Evolutionary conservation across 2,888 invertebrate genomes (phyloP), one percentile per base, ranked within the genome.

Genomic region (Keiferia lycopersicella): DNA sequence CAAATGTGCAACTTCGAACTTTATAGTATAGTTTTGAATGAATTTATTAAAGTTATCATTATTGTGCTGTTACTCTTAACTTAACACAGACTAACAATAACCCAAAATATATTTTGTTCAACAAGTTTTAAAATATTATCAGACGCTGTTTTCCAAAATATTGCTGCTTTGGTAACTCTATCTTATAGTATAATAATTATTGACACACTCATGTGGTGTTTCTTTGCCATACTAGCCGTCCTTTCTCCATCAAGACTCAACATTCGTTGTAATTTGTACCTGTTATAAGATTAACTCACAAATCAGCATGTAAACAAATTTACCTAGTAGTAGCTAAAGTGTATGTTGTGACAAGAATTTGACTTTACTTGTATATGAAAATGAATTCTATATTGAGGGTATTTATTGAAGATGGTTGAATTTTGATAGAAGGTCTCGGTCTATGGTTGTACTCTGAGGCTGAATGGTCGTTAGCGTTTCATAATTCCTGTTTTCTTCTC

Each of bases 1-100:
- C 74, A 76, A 79, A 78, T 76, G 80, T 80, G 80, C 78, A 63
- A 77, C 65, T 71, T 74, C 68, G 68, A 75, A 72, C 73, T 69
- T 74, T 64, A 69, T 64, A 66, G 26, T 64, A n/a, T n/a, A n/a
- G n/a, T 62, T 63, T 61, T 65, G 56, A 67, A 70, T 73, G 70
- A 66, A 69, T 69, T 70, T 70, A 64, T 69, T 71, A 72, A 67
- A 68, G 63, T 71, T 72, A 56, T 56, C 69, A 65, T 67, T 69
- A 69, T 70, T 65, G 68, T 68, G 67, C 66, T 60, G 66, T 64
- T 63, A 57, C 48, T 63, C 63, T 63, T 64, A 58, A 66, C 63
- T 63, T 64, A 58, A 66, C 39, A 58, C 50, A 57, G 56, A 61
- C 53, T 45, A 18, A 51, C 22, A 34, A 57, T 18, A 26, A 61